Conservation (phyloP, 2,797 vertebrate species). For the Sebastolobus altivelis region DNA sequence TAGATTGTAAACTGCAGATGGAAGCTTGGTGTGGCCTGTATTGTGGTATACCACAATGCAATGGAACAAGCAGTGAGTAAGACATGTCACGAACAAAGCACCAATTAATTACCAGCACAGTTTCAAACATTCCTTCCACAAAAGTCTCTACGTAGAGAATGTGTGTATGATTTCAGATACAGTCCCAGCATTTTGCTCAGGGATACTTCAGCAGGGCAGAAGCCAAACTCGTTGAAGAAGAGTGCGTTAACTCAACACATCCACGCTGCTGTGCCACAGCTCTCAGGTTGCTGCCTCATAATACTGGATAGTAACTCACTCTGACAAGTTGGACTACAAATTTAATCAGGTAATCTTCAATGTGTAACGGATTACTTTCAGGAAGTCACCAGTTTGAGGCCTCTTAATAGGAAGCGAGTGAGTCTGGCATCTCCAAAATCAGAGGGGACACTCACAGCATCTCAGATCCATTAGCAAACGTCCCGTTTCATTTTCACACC, state of each 20-base stretch:
- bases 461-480: conserved; percentile 59
- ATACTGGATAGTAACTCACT: neutral
- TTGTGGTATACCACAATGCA: too few relatives aligned
- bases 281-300: too few relatives aligned
- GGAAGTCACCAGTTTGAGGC: conserved; percentile 21
- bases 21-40: fast-evolving
- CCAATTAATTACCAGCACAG: neutral
- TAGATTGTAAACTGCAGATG: too few relatives aligned
- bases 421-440: conserved; percentile 40
- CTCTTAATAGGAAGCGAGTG: conserved; percentile 32
- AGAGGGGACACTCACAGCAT: conserved; percentile 42
- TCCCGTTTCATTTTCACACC: conserved; percentile 61
- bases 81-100: neutral
- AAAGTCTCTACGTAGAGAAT: neutral
- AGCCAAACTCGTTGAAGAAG: neutral
- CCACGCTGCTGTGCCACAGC: neutral
- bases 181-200: neutral
- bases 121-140: neutral
- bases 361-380: conserved; percentile 34
- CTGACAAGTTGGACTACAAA: neutral
- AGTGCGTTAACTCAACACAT: neutral
- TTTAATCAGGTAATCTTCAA: conserved; percentile 38
- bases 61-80: too few relatives aligned
- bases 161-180: neutral
- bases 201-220: neutral